Evolutionary conservation across 2,888 invertebrate genomes (phyloP), one percentile per base, ranked within the genome.

Genomic region (Thera obeliscata): DNA sequence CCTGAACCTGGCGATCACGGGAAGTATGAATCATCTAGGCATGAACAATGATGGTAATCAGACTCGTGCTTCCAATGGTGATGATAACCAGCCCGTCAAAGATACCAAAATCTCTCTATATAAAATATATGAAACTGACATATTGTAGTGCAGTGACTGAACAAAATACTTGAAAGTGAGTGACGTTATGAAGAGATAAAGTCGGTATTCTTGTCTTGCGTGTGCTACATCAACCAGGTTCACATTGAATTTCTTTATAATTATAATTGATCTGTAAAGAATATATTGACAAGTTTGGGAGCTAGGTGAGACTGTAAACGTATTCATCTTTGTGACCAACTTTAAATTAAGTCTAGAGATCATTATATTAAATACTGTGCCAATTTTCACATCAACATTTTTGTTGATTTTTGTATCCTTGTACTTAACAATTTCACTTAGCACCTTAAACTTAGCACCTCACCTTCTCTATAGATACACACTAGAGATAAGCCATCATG

Each of bases 111-210:
- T 85, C 57, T 94, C 95, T 74, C 96, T 96, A 60, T 96, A 95
- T 84, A 97, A 97, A 91, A 96, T 97, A 78, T 98, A 98, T 90
- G 98, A 98, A 94, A 98, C 98, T 77, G 98, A 98, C 89, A 98
- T 98, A 94, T 97, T 98, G 95, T 98, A 55, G 38, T 38, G 22
- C 38, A 46, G 43, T 46, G 43, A 46, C 7, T 41, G 5, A 3
- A 38, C 38, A 41, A 7, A 41, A 5, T 41, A 6, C 7, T 41
- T 5, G 5, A 7, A 46, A 7, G 43, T 46, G 43, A 46, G 9
- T 46, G 6, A 46, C 8, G 43, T 46, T 46, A 22, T 2, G 33
- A 54, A 52, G 9, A 33, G 52, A 33, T 52, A 33, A 8, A 33
- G 33, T 6, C 33, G 33, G 43, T 58, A 35, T 9, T 46, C 46